Percentiles rank a stretch among this genome's conserved stretches.
Evolutionary conservation across 2,888 invertebrate genomes (phyloP).

Genomic region (Blastobasis lacticolella): DNA sequence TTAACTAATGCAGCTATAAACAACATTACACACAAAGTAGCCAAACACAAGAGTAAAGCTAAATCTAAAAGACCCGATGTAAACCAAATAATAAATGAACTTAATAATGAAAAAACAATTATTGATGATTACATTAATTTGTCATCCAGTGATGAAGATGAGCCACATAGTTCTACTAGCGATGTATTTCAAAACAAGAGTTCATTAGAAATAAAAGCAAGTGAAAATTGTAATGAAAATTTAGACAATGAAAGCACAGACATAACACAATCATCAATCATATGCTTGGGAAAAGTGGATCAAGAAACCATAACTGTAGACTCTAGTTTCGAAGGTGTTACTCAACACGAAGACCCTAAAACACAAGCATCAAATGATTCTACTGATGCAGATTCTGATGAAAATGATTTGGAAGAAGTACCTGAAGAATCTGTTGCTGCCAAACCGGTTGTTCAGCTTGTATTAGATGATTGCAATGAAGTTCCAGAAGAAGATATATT

Average conservation of each 20-base stretch:
- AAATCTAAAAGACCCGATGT: constrained; percentile 33
- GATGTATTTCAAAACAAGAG: constrained; percentile 18
- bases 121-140: constrained; percentile 46
- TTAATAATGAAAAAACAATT: constrained; percentile 48
- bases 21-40: constrained; percentile 53
- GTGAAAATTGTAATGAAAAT: not conserved
- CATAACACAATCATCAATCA: constrained; percentile 38
- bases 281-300: constrained; percentile 34
- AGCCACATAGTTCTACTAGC: not conserved
- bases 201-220: constrained; percentile 10
- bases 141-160: constrained; percentile 55
- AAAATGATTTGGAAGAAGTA: constrained; percentile 71
- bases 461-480: constrained; percentile 42
- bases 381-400: constrained; percentile 41
- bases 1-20: constrained; percentile 81
- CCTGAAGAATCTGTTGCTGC: constrained; percentile 41
- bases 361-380: constrained; percentile 14
- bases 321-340: constrained; percentile 33
- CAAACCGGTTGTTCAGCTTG: constrained; percentile 62
- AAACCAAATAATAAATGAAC: constrained; percentile 50
- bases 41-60: constrained; percentile 26
- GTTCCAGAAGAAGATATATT: constrained; percentile 77
- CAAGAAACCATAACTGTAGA: constrained; percentile 42
- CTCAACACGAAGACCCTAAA: constrained; percentile 1
- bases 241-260: constrained; percentile 17